These are phyloP conservation scores for Xenopus tropicalis DNA, from an alignment of 2,113 vertebrate species.

Conservation along the genomic window DNA sequence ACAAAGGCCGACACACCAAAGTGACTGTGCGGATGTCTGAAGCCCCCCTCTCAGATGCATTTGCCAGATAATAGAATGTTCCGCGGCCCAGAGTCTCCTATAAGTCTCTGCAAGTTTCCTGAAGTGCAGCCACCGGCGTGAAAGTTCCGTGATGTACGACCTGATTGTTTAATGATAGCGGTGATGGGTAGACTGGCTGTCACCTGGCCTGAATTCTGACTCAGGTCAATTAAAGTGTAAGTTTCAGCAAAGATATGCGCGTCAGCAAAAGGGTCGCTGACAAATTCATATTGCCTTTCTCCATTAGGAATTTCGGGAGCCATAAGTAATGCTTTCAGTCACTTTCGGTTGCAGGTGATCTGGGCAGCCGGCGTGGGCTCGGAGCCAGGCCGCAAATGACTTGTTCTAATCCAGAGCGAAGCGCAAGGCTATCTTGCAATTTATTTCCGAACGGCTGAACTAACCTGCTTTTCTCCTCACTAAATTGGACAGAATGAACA, in stretches of 20 bases:
- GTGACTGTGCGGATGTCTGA: too few species aligned
- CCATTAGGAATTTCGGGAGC: conserved; percentile 37
- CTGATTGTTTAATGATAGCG: conserved; percentile 7
- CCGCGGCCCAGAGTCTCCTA: too few species aligned
- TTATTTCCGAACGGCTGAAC: conserved; percentile 19
- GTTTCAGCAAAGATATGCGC: conserved; percentile 39
- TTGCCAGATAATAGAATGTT: too few species aligned
- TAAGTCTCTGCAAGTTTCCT: too few species aligned
- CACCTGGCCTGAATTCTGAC: conserved; percentile 36
- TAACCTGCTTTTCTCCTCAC: not conserved
- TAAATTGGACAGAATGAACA: conserved; percentile 1
- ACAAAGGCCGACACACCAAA: too few species aligned
- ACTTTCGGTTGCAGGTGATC: conserved; percentile 28
- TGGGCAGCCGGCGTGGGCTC: conserved; percentile 17
- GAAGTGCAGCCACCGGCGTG: not conserved
- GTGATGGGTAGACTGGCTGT: conserved; percentile 39
- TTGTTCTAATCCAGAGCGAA: conserved; percentile 33
- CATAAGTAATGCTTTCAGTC: conserved; percentile 31
- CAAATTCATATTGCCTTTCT: conserved; percentile 44
- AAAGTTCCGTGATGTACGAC: not conserved
- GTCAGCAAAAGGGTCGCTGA: conserved; percentile 35
- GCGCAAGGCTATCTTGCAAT: conserved; percentile 21
- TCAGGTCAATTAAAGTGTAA: conserved; percentile 44
- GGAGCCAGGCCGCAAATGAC: conserved; percentile 27
- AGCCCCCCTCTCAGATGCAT: too few species aligned